phyloP scores from a whole-genome alignment of 2,113 vertebrate species.

The Grallaria varia region DNA sequence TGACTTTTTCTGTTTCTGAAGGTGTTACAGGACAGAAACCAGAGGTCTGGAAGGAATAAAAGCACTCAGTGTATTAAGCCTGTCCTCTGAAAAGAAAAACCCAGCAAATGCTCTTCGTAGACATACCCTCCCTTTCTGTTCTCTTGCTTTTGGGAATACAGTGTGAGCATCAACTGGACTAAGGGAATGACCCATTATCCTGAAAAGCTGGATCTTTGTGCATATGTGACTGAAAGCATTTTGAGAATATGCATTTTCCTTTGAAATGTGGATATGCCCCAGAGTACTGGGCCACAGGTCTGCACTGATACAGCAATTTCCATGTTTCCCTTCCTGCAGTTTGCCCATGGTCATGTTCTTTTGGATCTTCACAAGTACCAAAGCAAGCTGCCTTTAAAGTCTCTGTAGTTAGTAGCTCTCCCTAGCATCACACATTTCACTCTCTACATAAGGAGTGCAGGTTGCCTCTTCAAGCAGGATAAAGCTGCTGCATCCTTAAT shows the following conservation, averaged over 20 bases:
- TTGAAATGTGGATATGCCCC: background rate
- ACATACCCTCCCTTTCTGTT: background rate
- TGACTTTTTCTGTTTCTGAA: slow-evolving; percentile 11
- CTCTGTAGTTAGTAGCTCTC: background rate
- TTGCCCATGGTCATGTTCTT: background rate
- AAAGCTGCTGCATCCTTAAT: slow-evolving; percentile 6
- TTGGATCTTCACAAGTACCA: background rate
- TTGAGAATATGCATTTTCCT: background rate
- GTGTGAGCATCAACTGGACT: background rate
- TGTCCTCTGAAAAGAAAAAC: background rate
- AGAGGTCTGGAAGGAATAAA: slow-evolving; percentile 10
- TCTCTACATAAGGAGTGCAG: background rate
- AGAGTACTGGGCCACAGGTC: background rate
- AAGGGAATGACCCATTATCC: background rate
- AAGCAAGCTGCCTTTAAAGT: background rate
- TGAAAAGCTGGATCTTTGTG: background rate
- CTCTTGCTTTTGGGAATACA: background rate
- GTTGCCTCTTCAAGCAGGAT: background rate
- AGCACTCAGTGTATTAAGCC: background rate
- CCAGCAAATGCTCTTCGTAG: background rate
- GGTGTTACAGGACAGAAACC: slow-evolving; percentile 9
- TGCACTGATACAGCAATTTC: background rate
- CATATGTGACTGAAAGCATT: background rate
- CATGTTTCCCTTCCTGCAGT: background rate
- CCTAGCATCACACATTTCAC: slow-evolving; percentile 5